Base-by-base conservation (phyloP, 2,113 vertebrate genomes). In the Oncorhynchus nerka region DNA sequence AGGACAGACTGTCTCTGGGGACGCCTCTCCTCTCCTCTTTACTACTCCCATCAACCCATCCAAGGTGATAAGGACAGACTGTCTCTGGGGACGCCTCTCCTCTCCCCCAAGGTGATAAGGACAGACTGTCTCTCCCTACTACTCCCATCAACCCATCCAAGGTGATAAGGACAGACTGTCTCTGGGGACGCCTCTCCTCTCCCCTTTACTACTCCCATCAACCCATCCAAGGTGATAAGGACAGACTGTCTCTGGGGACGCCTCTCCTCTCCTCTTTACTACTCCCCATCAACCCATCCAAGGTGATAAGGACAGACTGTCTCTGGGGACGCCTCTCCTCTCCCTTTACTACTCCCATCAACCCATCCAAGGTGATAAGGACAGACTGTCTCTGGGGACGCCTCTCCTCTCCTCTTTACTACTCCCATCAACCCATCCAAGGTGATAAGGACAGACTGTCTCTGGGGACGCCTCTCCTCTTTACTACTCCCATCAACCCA, bases 91-190 rank as follows among this genome's bases (percentile, higher is more conserved):
- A n/a, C 55, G 6, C 67, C 48, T 73, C 49, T 51, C 49, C 62
- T 16, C 49, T 15, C n/a, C 59, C 73, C 68, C 65, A 64, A 70
- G 39, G 84, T 79, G 83, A 76, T 71, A 49, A 72, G 79, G 45
- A 71, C 80, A 80, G 73, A 32, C 69, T 45, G 6, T 67, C 48
- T 73, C 49, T 51, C 49, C 62, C 66, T 49, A 74, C 65, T 34
- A 49, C 61, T n/a, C 39, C 61, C 61, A 74, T 74, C 73, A 66
- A n/a, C 34, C 61, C 30, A 34, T 66, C 68, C 65, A 64, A 70
- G 39, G 84, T 79, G 83, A 76, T 71, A 49, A 72, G 79, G 45
- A 71, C 80, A 80, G 73, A 32, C 69, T n/a, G n/a, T n/a, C n/a
- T n/a, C n/a, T n/a, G n/a, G n/a, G n/a, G n/a, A n/a, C 55, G 6